Base-by-base conservation (phyloP, 2,113 vertebrate genomes). In the Austrofundulus limnaeus region DNA sequence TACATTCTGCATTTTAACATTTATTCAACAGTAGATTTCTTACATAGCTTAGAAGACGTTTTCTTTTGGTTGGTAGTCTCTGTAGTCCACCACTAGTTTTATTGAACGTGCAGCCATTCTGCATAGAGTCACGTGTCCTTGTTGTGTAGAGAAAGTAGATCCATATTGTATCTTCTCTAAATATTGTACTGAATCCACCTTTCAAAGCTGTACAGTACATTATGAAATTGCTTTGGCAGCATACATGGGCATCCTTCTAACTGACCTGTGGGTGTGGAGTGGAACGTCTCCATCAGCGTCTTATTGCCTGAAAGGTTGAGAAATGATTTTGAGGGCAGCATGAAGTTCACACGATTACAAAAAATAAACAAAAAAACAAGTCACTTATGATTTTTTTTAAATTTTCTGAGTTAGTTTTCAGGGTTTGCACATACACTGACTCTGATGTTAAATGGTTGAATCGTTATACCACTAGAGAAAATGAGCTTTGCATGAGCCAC, bases 101-200 rank as follows among this genome's bases (percentile, higher is more conserved):
- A 70, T 91, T 84, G 89, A 85, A 90, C 84, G 86, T 82, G 91
- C 89, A 88, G 89, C 77, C 48, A 88, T 93, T 95, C 93, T 92
- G 88, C 89, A 86, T 91, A 89, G 89, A 89, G 94, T 95, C 92
- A 90, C 85, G 91, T 94, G 93, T 94, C 93, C 86, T 89, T 92
- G 91, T 94, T 82, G 93, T 95, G 92, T 94, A 96, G 93, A 91
- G 82, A 80, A 92, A 66, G 88, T 93, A 85, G 91, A 72, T 88
- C 85, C 92, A 92, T 92, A 86, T 90, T 92, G 78, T 91, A 89
- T 92, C 86, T 92, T 89, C 86, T 91, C 92, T 87, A 89, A 92
- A 92, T 94, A 94, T 92, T 92, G 94, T 95, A 90, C 90, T 88
- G 91, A 92, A 84, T 89, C 90, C 90, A 86, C 92, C 74, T 77